Percentiles rank a stretch among this genome's conserved stretches.
Conservation (phyloP, 2,797 vertebrate genomes). For the Melanotaenia pygmaea region DNA sequence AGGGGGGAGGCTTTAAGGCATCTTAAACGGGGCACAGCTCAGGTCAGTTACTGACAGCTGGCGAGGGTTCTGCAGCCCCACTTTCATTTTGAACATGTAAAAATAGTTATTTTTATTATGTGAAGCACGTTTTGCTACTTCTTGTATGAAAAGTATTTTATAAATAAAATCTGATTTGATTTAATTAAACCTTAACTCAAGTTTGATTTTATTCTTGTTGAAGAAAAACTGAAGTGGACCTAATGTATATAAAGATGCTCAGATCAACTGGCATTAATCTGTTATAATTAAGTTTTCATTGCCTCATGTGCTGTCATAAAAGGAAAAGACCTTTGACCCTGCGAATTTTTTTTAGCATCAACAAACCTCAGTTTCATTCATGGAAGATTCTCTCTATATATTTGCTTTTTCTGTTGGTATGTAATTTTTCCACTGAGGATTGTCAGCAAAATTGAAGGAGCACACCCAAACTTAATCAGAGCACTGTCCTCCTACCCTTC, state of each 20-base stretch:
- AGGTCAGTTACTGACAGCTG: slow-evolving; percentile 15
- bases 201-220: neutral
- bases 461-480: slow-evolving; percentile 48
- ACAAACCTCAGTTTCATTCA: neutral
- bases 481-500: slow-evolving; percentile 41
- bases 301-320: neutral
- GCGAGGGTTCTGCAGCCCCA: neutral
- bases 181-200: too few relatives aligned
- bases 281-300: neutral
- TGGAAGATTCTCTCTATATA: neutral
- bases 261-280: neutral
- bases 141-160: too few relatives aligned
- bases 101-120: neutral
- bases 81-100: neutral
- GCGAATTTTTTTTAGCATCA: neutral
- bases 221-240: neutral
- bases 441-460: slow-evolving; percentile 33
- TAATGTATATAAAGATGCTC: neutral
- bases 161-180: too few relatives aligned
- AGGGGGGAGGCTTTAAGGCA: slow-evolving; percentile 24
- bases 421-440: slow-evolving; percentile 21
- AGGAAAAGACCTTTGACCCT: neutral
- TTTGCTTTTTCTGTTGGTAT: neutral
- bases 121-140: neutral
- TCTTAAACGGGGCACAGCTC: slow-evolving; percentile 15